Evolutionary conservation across 2,888 invertebrate genomes (phyloP).

Genomic region (Linnaemya tessellans): DNA sequence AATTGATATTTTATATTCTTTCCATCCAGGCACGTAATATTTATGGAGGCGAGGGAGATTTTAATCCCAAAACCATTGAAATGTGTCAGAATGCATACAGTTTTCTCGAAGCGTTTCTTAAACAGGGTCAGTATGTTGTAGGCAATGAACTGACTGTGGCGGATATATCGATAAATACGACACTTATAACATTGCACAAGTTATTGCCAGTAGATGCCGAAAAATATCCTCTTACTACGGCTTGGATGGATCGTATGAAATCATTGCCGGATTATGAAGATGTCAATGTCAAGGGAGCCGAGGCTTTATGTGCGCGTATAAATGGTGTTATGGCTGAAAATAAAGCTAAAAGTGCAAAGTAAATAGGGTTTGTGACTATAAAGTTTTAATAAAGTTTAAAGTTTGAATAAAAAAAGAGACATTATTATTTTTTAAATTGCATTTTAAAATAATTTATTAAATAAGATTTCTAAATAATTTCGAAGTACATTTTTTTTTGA

Average conservation of each 20-base stretch:
- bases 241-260: slow-evolving; percentile 80
- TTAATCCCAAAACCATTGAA: slow-evolving; percentile 78
- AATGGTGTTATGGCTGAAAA: slow-evolving; percentile 76
- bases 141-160: slow-evolving; percentile 82
- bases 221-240: slow-evolving; percentile 76
- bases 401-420: slow-evolving; percentile 9
- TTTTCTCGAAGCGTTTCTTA: slow-evolving; percentile 81
- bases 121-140: slow-evolving; percentile 77
- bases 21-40: slow-evolving; percentile 79
- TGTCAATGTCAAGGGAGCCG: slow-evolving; percentile 79
- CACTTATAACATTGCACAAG: slow-evolving; percentile 81
- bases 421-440: slow-evolving; percentile 16
- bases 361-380: background rate
- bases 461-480: slow-evolving; percentile 46
- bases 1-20: background rate
- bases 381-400: background rate
- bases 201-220: slow-evolving; percentile 79
- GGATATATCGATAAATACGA: slow-evolving; percentile 84
- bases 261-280: slow-evolving; percentile 79
- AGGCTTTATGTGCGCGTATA: slow-evolving; percentile 77
- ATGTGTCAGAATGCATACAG: slow-evolving; percentile 78
- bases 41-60: slow-evolving; percentile 77
- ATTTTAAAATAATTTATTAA: slow-evolving; percentile 65
- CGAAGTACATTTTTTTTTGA: slow-evolving; percentile 50
- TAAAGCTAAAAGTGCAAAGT: slow-evolving; percentile 65